Conservation (phyloP, 1,140 invertebrate species). For the Papilio aristodemus region DNA sequence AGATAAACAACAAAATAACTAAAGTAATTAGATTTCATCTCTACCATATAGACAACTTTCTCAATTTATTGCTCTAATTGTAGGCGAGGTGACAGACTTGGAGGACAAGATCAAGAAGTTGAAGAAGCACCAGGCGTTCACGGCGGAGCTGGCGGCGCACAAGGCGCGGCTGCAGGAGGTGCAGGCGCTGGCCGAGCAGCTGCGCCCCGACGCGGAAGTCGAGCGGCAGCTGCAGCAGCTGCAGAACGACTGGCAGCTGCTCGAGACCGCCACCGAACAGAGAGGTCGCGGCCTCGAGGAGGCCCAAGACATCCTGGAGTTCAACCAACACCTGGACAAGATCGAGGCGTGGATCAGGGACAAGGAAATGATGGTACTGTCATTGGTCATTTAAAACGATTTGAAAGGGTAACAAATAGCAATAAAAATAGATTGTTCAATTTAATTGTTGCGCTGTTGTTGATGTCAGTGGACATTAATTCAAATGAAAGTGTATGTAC, state of each 20-base stretch:
- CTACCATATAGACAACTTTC: no score
- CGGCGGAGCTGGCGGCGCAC: constrained; percentile 96
- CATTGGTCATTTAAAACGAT: no score
- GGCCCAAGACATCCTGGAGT: constrained; percentile 97
- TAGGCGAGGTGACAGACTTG: constrained; percentile 87
- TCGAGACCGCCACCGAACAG: constrained; percentile 89
- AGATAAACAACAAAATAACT: no score
- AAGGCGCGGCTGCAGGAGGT: constrained; percentile 92
- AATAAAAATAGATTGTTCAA: no score
- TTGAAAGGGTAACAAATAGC: no score
- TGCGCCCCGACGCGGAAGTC: constrained; percentile 88
- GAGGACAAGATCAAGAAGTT: constrained; percentile 96
- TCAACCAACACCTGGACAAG: constrained; percentile 97
- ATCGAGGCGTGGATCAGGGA: constrained; percentile 98
- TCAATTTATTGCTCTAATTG: no score
- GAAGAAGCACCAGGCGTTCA: constrained; percentile 99
- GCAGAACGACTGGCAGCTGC: constrained; percentile 77
- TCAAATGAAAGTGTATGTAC: no score
- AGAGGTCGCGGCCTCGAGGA: constrained; percentile 94
- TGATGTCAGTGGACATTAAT: no score
- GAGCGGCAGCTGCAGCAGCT: constrained; percentile 85
- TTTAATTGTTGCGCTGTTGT: no score
- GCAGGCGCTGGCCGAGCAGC: constrained; percentile 84
- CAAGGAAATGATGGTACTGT: constrained; percentile 95
- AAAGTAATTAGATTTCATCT: no score